Base-by-base conservation (phyloP, 2,797 vertebrate species). In the Pelochelys cantorii region DNA sequence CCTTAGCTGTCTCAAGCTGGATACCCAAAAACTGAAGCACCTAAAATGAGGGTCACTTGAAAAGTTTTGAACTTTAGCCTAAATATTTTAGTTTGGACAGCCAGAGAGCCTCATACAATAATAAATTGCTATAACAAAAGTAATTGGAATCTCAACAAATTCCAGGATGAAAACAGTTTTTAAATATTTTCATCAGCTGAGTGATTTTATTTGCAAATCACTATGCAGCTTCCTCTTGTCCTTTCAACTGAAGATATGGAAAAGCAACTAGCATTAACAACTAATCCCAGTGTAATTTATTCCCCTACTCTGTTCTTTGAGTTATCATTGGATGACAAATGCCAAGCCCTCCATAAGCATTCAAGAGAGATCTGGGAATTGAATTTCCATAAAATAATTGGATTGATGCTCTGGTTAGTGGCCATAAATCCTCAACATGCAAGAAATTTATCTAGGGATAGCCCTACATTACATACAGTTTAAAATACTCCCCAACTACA, bases 281-380 rank as follows among this genome's bases (percentile, higher is more conserved):
- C 7, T 78, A 92, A 59, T 34, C 53, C 25, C 62, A 54, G 74
- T 65, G 4, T 59, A 79, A 89, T 81, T 59, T 81, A 81, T 3
- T 80, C 79, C 71, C 84, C 81, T 84, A 85, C n/a, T n/a, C 65
- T 52, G 29, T 20, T 80, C 52, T 22, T 84, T 54, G 4, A 0
- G 1, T 48, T 57, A 79, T 3, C 0, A 0, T 18, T 55, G 3
- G 9, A 48, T 27, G 37, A 81, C 7, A 89, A 89, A 84, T 1
- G 0, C 5, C 74, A 87, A 17, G 25, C 14, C 42, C 68, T 18
- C 81, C 54, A 12, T 79, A 13, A 94, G 57, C 15, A 10, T 8
- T 27, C 74, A n/a, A 9, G 0, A 20, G 54, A 48, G 59, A 20
- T 55, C 57, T 54, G 52, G 53, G 37, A 90, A 81, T 34, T 48